These are phyloP conservation scores for Buathra laborator DNA, from an alignment of 2,888 invertebrate species.

Conservation along the genomic window DNA sequence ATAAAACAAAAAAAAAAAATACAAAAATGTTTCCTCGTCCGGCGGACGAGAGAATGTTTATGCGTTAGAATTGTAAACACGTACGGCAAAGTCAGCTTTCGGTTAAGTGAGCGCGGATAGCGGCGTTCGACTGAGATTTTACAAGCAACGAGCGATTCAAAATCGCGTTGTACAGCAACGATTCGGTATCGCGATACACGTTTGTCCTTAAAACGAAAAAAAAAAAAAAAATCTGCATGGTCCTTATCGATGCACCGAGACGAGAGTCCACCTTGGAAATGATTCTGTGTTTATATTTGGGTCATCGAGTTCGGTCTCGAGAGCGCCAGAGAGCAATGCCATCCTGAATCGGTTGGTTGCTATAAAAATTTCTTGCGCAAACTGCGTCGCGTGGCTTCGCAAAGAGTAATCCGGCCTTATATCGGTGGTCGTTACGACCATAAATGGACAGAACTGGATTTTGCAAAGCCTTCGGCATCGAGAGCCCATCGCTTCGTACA, in stretches of 20 bases:
- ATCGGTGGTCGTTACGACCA: constrained; percentile 71
- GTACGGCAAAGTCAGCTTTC: constrained; percentile 19
- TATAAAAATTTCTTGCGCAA: constrained; percentile 75
- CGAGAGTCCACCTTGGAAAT: constrained; percentile 75
- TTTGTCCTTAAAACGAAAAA: constrained; percentile 41
- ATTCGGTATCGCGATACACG: constrained; percentile 10
- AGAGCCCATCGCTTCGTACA: constrained; percentile 36
- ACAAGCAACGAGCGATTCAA: constrained; percentile 5
- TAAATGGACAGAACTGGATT: constrained; percentile 73
- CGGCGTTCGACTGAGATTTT: constrained; percentile 26
- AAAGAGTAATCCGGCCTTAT: constrained; percentile 70
- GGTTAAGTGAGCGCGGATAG: constrained; percentile 26
- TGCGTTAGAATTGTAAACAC: constrained; percentile 33
- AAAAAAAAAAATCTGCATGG: constrained; percentile 64
- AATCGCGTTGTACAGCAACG: not conserved
- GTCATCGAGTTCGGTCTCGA: constrained; percentile 71
- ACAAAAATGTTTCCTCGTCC: not conserved
- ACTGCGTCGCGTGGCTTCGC: constrained; percentile 74
- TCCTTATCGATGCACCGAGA: constrained; percentile 62
- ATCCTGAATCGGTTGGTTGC: constrained; percentile 65
- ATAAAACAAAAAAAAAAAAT: not conserved
- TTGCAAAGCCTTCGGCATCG: constrained; percentile 60
- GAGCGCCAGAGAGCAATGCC: constrained; percentile 73
- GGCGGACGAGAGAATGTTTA: not conserved
- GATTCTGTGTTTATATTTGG: constrained; percentile 73